Percentiles rank a stretch among this genome's conserved stretches.
Conservation (phyloP, 2,888 invertebrate species). For the Sipha maydis region DNA sequence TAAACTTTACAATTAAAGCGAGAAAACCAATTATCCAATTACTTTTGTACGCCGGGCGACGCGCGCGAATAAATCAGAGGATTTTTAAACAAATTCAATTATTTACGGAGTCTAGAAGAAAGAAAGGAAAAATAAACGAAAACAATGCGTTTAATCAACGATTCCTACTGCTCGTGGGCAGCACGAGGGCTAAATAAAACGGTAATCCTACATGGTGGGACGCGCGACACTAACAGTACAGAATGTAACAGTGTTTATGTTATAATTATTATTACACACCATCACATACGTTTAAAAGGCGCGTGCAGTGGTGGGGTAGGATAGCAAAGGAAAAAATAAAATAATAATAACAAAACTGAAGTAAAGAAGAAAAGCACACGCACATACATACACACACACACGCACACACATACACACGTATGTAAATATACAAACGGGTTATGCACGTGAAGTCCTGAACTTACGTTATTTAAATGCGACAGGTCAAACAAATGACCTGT, state of each 20-base stretch:
- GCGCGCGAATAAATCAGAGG: conserved; percentile 45
- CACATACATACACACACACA: too few relatives aligned
- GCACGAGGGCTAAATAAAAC: conserved; percentile 1
- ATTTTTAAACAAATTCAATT: conserved; percentile 42
- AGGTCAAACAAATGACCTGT: conserved; percentile 60
- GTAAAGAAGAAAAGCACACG: neutral
- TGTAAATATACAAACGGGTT: neutral
- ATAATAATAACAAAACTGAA: neutral
- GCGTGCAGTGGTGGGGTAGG: neutral
- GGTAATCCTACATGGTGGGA: neutral
- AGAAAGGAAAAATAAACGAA: conserved; percentile 4
- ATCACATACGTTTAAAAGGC: neutral
- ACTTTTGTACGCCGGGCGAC: neutral
- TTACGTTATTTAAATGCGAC: conserved; percentile 61
- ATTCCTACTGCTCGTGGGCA: neutral
- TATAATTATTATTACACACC: neutral
- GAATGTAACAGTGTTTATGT: neutral
- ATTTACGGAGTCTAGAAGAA: conserved; percentile 11
- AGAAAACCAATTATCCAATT: conserved; percentile 45
- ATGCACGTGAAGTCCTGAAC: conserved; percentile 22
- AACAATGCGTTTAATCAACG: conserved; percentile 44
- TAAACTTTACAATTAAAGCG: neutral
- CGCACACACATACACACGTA: conserved; percentile 53
- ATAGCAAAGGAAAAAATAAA: neutral
- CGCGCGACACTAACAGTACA: neutral